Evolutionary conservation across 2,113 vertebrate species (phyloP).

Genomic region (Zosterops lateralis): DNA sequence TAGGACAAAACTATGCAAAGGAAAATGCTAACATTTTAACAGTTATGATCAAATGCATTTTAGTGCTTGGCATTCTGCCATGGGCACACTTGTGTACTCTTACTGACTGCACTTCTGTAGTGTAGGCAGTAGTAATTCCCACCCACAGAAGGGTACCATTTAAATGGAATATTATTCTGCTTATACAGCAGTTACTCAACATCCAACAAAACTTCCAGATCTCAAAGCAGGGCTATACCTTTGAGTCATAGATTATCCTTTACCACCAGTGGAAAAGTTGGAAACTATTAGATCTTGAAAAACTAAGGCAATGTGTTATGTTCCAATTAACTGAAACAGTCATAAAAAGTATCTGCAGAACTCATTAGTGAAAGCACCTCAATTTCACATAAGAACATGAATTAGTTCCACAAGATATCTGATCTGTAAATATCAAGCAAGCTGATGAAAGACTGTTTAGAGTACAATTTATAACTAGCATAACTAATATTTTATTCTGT

Average conservation of each 20-base stretch:
- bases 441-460: background rate
- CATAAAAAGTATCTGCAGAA: background rate
- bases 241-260: background rate
- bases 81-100: fast-evolving
- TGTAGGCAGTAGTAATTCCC: background rate
- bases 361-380: conserved; percentile 2
- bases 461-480: background rate
- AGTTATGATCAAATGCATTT: background rate
- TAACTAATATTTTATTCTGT: background rate
- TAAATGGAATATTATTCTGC: background rate
- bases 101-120: background rate
- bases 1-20: background rate
- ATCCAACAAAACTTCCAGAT: background rate
- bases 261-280: background rate
- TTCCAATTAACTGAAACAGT: background rate
- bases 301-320: background rate
- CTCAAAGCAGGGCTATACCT: background rate
- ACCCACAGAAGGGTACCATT: background rate
- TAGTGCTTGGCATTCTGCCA: background rate
- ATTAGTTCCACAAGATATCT: background rate
- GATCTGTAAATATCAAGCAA: conserved; percentile 18
- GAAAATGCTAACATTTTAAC: background rate
- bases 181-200: background rate
- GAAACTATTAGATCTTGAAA: background rate
- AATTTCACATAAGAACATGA: background rate